Conservation (phyloP, 2,797 vertebrate genomes). For the Lophotriccus pileatus region DNA sequence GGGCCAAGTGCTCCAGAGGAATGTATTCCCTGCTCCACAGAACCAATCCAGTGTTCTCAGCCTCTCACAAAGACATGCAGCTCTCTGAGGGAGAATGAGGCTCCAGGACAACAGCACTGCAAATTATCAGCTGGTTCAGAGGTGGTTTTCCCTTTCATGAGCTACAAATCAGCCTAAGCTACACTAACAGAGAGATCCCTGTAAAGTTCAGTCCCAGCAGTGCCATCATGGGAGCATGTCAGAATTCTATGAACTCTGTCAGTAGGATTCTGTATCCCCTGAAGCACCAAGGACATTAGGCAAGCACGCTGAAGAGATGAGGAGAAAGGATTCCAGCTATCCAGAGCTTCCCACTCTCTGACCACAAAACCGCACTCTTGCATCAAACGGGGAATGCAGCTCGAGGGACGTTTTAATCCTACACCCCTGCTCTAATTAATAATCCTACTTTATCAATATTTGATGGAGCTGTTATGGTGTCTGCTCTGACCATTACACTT, state of each 20-base stretch:
- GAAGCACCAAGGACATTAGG: slow-evolving; percentile 3
- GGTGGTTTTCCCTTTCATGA: not conserved
- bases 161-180: not conserved
- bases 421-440: slow-evolving; percentile 54
- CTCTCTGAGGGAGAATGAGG: not conserved
- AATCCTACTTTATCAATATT: slow-evolving; percentile 59
- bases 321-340: slow-evolving; percentile 41
- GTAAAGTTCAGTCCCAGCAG: not conserved
- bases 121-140: not conserved
- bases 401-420: slow-evolving; percentile 50
- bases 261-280: not conserved
- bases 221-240: not conserved
- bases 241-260: not conserved
- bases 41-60: not conserved
- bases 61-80: not conserved
- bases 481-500: slow-evolving; percentile 35
- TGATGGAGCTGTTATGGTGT: slow-evolving; percentile 17
- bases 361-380: slow-evolving; percentile 31
- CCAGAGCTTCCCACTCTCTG: slow-evolving; percentile 28
- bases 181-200: not conserved
- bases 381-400: slow-evolving; percentile 43
- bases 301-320: not conserved
- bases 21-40: rapidly evolving
- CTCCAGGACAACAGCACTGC: not conserved
- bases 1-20: not conserved